A percentile compares a stretch with the other conserved stretches of the same genome.
phyloP scores from a whole-genome alignment of 1,140 invertebrate genomes.

The Drosophila tristis region DNA sequence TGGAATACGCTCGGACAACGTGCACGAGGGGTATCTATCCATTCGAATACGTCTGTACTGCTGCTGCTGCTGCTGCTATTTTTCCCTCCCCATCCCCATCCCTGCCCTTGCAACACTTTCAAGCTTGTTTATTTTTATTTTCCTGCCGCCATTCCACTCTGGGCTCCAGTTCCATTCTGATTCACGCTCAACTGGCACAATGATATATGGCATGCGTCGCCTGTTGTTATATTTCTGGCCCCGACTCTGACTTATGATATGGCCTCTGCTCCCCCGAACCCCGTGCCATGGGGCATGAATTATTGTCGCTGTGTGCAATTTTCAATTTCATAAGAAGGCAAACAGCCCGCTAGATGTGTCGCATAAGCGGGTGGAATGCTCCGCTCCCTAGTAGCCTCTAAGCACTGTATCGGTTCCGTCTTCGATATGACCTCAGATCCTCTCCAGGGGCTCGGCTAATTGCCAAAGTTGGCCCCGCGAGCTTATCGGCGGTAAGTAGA shows the following conservation, averaged over 20 bases:
- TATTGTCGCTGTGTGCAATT: conserved; percentile 51
- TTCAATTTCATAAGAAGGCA: conserved; percentile 55
- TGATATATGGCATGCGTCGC: conserved; percentile 73
- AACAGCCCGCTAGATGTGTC: conserved; percentile 2
- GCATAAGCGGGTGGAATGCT: conserved; percentile 33
- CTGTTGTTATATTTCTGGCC: conserved; percentile 72
- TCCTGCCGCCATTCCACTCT: conserved; percentile 25
- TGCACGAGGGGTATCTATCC: conserved; percentile 6
- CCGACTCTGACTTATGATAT: conserved; percentile 55
- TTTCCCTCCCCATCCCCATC: not conserved
- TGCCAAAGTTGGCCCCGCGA: conserved; percentile 45
- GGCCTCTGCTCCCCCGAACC: conserved; percentile 5
- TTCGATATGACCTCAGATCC: not conserved
- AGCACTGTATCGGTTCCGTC: no score
- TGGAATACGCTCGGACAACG: not conserved
- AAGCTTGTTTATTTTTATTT: conserved; percentile 67
- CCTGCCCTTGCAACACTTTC: not conserved
- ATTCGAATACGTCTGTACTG: not conserved
- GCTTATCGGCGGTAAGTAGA: conserved; percentile 42
- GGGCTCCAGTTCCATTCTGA: conserved; percentile 28
- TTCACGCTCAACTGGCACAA: conserved; percentile 71
- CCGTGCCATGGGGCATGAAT: conserved; percentile 27
- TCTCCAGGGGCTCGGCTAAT: conserved; percentile 39
- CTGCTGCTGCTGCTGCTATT: not conserved
- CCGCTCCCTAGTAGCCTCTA: no score